Evolutionary conservation across 2,888 invertebrate species (phyloP).

Genomic region (Escarpia spicata): DNA sequence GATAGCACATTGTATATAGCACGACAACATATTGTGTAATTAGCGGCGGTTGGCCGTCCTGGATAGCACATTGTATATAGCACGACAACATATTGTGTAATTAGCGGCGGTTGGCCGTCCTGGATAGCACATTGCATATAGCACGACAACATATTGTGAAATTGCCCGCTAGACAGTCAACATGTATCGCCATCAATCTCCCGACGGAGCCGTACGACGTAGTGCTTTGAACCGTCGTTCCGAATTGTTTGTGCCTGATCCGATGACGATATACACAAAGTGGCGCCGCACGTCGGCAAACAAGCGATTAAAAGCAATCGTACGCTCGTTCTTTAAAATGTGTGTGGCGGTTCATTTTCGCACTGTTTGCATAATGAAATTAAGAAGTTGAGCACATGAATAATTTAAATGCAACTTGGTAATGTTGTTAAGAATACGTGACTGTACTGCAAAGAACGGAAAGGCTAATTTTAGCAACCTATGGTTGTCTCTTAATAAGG

Average conservation of each 20-base stretch:
- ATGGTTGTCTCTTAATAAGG: neutral
- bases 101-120: neutral
- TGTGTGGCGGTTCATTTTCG: neutral
- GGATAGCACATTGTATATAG: neutral
- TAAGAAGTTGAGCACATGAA: neutral
- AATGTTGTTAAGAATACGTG: neutral
- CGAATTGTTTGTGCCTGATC: neutral
- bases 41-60: neutral
- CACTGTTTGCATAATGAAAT: neutral
- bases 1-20: neutral
- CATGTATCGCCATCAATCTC: neutral
- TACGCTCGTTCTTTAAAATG: conserved; percentile 3
- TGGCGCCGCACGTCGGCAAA: neutral
- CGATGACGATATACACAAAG: neutral
- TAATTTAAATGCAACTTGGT: neutral
- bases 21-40: no score
- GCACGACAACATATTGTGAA: neutral
- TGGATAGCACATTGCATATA: no score
- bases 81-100: no score
- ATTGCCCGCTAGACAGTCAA: neutral
- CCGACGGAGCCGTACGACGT: neutral
- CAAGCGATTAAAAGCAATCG: neutral
- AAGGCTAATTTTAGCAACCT: neutral
- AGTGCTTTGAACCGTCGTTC: neutral
- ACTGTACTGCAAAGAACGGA: neutral